Conservation (phyloP, 92 coral and sea anemone genomes). For the Palythoa grandis region DNA sequence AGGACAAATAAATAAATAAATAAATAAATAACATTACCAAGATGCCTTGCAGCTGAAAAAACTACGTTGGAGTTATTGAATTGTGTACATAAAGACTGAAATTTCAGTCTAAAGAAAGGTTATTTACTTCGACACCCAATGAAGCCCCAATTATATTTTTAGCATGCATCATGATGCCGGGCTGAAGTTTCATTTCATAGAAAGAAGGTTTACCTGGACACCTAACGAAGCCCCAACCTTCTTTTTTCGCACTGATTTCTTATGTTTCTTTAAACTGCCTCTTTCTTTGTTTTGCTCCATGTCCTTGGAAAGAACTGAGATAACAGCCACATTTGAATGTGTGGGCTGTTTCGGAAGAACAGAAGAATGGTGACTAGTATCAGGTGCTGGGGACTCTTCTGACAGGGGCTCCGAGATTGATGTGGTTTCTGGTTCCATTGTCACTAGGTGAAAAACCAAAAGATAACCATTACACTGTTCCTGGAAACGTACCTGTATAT, state of each 20-base stretch:
- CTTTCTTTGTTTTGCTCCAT: constrained; percentile 49
- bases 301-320: constrained; percentile 76
- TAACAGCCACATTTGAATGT: constrained; percentile 92
- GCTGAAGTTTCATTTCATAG: background rate
- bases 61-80: no score
- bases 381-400: constrained; percentile 17
- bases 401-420: constrained; percentile 24
- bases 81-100: no score
- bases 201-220: constrained; percentile 66
- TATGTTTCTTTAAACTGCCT: constrained; percentile 48
- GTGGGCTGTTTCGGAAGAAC: constrained; percentile 44
- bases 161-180: background rate
- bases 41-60: no score
- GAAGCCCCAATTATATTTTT: background rate
- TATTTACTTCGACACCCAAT: background rate
- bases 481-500: background rate
- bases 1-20: no score
- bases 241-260: constrained; percentile 51
- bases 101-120: no score
- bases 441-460: background rate
- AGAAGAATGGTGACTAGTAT: constrained; percentile 37
- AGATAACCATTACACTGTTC: background rate
- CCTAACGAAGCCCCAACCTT: constrained; percentile 55
- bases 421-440: constrained; percentile 5
- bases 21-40: no score